Base-by-base conservation (phyloP, 2,888 invertebrate genomes). In the Cheilosia soror region DNA sequence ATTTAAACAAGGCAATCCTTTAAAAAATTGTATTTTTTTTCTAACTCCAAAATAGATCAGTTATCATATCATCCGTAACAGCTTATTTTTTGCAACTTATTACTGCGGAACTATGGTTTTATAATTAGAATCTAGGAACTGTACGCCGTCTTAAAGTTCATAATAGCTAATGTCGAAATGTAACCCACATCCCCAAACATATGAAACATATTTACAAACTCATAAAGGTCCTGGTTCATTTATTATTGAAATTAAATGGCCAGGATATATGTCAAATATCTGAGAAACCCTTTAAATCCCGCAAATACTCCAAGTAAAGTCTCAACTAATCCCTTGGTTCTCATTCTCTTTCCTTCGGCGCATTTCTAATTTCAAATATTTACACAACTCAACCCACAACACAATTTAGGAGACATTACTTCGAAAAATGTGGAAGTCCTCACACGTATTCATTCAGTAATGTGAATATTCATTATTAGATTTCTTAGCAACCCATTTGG, bases 401-500 rank as follows among this genome's bases (percentile, higher is more conserved):
- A 66, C 55, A 57, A 62, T 69, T 40, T 40, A 13, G 40, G 47
- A 69, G 20, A 20, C 60, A 68, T 72, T 76, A 72, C 49, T 49
- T n/a, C 7, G 4, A 25, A 58, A 75, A 85, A 62, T 65, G 33
- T 51, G 62, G 25, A 72, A 81, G 68, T 66, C 69, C 49, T 75
- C 55, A 57, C 75, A 80, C 81, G 72, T 85, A 58, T 51, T 33
- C 25, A 55, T 62, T 62, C 66, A 53, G 57, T 65, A 27, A 66
- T 63, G 76, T 49, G 55, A 72, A 77, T 65, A 55, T 72, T 81
- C 76, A 77, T 85, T 85, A 77, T 76, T 81, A 62, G 72, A 81
- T 81, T 81, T 62, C 72, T 68, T 77, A 44, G 81, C 81, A 68
- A 76, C 85, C 76, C 75, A 81, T 76, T 85, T 72, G n/a, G 71